Evolutionary conservation across 2,797 vertebrate genomes (phyloP).

Genomic region (Meda fulgida): DNA sequence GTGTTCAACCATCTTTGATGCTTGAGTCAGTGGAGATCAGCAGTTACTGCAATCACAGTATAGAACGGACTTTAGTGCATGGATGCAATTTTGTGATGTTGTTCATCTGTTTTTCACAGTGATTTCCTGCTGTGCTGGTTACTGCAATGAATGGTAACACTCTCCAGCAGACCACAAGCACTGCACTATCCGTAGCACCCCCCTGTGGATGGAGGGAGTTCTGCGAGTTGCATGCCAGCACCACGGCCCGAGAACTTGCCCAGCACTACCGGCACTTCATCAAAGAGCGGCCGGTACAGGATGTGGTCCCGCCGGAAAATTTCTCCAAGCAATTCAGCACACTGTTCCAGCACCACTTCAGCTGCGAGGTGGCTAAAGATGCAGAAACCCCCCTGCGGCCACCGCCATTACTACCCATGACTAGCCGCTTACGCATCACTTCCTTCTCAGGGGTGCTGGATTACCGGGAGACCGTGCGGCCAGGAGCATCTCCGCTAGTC

Average conservation of each 20-base stretch:
- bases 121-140: conserved; percentile 81
- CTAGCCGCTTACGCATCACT: conserved; percentile 74
- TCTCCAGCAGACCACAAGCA: conserved; percentile 84
- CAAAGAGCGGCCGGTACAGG: conserved; percentile 85
- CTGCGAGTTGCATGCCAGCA: conserved; percentile 94
- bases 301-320: conserved; percentile 86
- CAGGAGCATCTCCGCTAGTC: conserved; percentile 67
- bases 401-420: conserved; percentile 62
- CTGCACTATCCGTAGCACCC: conserved; percentile 68
- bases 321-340: conserved; percentile 92
- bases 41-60: neutral
- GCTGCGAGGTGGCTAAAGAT: conserved; percentile 88
- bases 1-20: too few species aligned
- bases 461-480: conserved; percentile 87
- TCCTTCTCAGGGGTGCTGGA: conserved; percentile 83
- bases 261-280: conserved; percentile 91
- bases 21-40: too few species aligned
- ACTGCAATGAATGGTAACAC: conserved; percentile 97
- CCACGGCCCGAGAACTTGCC: conserved; percentile 89
- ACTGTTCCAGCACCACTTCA: conserved; percentile 94
- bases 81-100: neutral
- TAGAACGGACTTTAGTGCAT: neutral
- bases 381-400: conserved; percentile 52
- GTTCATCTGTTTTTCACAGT: conserved; percentile 71
- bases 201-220: conserved; percentile 94